Evolutionary conservation across 2,888 invertebrate species (phyloP).

Genomic region (Gymnosoma rotundatum): DNA sequence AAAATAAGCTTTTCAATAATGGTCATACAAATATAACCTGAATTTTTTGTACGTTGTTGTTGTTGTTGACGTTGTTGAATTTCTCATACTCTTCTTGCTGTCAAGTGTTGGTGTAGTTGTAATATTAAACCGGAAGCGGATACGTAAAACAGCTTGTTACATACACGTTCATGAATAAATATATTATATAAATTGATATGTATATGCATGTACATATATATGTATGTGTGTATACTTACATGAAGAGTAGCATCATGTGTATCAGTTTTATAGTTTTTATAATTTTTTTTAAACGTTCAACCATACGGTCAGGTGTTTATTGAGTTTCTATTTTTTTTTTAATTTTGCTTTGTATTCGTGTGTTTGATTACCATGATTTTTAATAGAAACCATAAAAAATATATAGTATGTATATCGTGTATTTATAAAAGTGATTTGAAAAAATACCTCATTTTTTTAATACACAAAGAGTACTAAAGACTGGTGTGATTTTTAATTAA

Average conservation of each 20-base stretch:
- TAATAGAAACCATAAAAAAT: slow-evolving; percentile 55
- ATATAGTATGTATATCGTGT: background rate
- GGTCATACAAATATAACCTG: slow-evolving; percentile 68
- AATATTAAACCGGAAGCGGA: slow-evolving; percentile 66
- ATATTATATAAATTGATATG: slow-evolving; percentile 10
- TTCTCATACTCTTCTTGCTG: slow-evolving; percentile 8
- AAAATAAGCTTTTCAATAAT: slow-evolving; percentile 68
- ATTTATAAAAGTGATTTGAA: slow-evolving; percentile 62
- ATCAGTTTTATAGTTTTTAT: slow-evolving; percentile 48
- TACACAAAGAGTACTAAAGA: slow-evolving; percentile 2
- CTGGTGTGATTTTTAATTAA: slow-evolving; percentile 52
- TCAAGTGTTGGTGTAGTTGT: slow-evolving; percentile 7
- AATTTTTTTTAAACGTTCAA: slow-evolving; percentile 11
- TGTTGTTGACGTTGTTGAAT: slow-evolving; percentile 6
- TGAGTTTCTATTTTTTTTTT: slow-evolving; percentile 42
- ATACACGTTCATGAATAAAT: slow-evolving; percentile 33
- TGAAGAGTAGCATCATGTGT: slow-evolving; percentile 13
- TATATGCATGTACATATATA: background rate
- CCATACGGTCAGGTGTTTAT: slow-evolving; percentile 66
- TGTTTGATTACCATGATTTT: slow-evolving; percentile 44
- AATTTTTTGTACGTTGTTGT: background rate
- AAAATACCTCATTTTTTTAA: slow-evolving; percentile 54
- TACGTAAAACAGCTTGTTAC: slow-evolving; percentile 70
- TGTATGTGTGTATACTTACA: slow-evolving; percentile 3
- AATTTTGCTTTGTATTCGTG: background rate